phyloP scores from a whole-genome alignment of 2,888 invertebrate species.

The Acanthosepion esculentum region DNA sequence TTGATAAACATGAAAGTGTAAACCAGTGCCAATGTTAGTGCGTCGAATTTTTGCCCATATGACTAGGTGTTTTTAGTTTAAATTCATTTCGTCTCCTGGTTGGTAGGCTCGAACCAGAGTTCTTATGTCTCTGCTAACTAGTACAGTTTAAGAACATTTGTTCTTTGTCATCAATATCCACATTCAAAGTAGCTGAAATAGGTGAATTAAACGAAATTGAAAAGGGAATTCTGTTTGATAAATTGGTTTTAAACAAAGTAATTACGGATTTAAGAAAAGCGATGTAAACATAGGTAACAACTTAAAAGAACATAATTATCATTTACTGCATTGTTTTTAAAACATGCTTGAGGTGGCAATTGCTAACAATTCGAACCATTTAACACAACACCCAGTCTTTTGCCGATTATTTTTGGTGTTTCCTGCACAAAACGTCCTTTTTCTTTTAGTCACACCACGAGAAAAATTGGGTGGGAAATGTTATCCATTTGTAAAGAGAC shows the following conservation, averaged over 20 bases:
- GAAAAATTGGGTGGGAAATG: background rate
- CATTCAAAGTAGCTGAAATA: too few species aligned
- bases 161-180: too few species aligned
- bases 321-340: background rate
- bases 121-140: too few species aligned
- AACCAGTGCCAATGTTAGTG: too few species aligned
- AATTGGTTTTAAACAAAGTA: constrained; percentile 1
- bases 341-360: background rate
- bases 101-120: too few species aligned
- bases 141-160: too few species aligned
- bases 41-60: too few species aligned
- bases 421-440: background rate
- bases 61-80: too few species aligned
- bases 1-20: too few species aligned
- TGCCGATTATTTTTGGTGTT: background rate
- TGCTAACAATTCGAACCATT: background rate
- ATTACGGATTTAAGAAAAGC: background rate
- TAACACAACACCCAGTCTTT: background rate
- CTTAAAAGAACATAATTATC: background rate
- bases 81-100: too few species aligned
- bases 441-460: constrained; percentile 4
- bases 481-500: background rate
- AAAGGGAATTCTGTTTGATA: background rate
- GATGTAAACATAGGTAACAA: background rate
- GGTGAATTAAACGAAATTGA: too few species aligned